These are phyloP conservation scores for Catalaphyllia jardinei DNA, from an alignment of 64 coral and sea anemone genomes.

Conservation along the genomic window DNA sequence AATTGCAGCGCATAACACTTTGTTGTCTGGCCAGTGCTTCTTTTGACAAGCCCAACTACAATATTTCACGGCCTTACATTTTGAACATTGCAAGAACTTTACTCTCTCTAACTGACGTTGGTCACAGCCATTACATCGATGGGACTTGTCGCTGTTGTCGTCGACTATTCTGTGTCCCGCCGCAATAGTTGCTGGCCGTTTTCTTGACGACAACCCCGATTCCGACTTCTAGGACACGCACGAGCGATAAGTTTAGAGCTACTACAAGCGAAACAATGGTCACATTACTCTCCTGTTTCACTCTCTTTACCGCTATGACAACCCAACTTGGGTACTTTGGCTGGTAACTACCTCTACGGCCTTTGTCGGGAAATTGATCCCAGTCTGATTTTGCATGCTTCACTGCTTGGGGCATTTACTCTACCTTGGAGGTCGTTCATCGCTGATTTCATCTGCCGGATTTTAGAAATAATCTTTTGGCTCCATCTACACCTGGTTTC, in stretches of 20 bases:
- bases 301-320: slow-evolving; percentile 43
- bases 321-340: slow-evolving; percentile 27
- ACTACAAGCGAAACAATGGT: slow-evolving; percentile 55
- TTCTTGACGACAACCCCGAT: slow-evolving; percentile 34
- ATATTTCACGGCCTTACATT: slow-evolving; percentile 51
- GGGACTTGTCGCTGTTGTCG: slow-evolving; percentile 44
- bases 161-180: slow-evolving; percentile 67
- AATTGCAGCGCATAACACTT: slow-evolving; percentile 45
- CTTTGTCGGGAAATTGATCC: background rate
- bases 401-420: background rate
- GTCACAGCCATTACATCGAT: slow-evolving; percentile 38
- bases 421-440: too few species aligned
- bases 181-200: slow-evolving; percentile 55
- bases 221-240: background rate
- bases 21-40: slow-evolving; percentile 62
- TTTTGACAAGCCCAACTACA: slow-evolving; percentile 45
- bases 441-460: too few species aligned
- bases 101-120: slow-evolving; percentile 22
- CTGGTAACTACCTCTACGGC: background rate
- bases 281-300: slow-evolving; percentile 34
- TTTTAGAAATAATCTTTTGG: too few species aligned
- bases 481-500: too few species aligned
- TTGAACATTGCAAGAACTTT: slow-evolving; percentile 51
- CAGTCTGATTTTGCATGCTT: background rate
- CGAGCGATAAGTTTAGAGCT: slow-evolving; percentile 12